phyloP scores from a whole-genome alignment of 2,888 invertebrate species.

The Eumerus sabulonum region DNA sequence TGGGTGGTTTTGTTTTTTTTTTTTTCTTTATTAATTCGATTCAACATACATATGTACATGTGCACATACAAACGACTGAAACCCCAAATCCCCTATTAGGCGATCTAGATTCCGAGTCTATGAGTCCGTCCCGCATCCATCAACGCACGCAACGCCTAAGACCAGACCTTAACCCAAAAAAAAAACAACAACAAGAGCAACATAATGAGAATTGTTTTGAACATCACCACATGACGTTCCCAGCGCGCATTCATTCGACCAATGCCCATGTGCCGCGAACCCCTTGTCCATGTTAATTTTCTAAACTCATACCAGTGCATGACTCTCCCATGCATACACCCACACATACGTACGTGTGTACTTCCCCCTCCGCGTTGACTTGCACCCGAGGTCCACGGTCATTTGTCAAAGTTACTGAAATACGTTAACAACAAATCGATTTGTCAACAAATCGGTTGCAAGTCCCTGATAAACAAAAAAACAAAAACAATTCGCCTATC shows the following conservation, averaged over 20 bases:
- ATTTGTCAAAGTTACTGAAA: conserved; percentile 42
- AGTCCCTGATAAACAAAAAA: not conserved
- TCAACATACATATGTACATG: too few species aligned
- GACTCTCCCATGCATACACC: too few species aligned
- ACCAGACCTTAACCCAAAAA: not conserved
- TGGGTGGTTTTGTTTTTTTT: too few species aligned
- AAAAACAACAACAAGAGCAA: not conserved
- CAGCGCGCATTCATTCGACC: conserved; percentile 22
- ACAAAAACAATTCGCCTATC: conserved; percentile 41
- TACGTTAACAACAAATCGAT: conserved; percentile 45
- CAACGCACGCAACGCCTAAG: too few species aligned
- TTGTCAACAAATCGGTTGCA: not conserved
- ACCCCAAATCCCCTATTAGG: not conserved
- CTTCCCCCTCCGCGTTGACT: conserved; percentile 5
- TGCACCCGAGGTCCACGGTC: not conserved
- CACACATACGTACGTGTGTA: not conserved
- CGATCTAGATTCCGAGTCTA: not conserved
- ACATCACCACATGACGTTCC: not conserved
- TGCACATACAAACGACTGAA: too few species aligned
- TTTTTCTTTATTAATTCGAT: not conserved
- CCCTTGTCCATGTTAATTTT: not conserved
- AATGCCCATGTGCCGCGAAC: conserved; percentile 48
- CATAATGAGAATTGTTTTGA: not conserved
- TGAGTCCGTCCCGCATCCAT: not conserved
- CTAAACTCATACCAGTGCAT: too few species aligned